Evolutionary conservation across 2,797 vertebrate genomes (phyloP).

Genomic region (Threskiornis aethiopicus): DNA sequence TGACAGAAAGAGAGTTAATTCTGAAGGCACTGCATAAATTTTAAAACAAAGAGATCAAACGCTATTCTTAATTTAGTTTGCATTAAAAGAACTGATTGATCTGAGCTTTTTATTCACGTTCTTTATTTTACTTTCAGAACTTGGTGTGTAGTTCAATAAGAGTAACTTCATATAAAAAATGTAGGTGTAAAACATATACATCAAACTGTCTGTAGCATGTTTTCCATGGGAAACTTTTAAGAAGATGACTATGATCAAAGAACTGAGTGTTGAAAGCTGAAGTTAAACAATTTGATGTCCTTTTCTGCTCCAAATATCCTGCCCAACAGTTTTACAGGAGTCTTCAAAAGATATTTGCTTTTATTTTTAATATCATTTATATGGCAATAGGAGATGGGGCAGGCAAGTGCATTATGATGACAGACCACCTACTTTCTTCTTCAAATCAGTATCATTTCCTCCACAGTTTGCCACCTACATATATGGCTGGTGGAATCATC

Average conservation of each 20-base stretch:
- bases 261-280: background rate
- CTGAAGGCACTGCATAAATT: background rate
- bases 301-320: background rate
- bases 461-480: background rate
- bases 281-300: background rate
- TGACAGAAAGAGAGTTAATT: background rate
- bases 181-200: background rate
- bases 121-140: background rate
- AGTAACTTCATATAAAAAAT: background rate
- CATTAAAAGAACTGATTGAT: background rate
- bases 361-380: background rate
- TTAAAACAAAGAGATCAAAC: background rate
- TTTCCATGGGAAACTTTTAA: background rate
- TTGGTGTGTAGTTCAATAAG: background rate
- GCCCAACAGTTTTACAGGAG: background rate
- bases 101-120: background rate
- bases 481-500: background rate
- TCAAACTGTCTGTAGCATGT: background rate
- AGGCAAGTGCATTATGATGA: background rate
- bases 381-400: background rate
- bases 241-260: constrained; percentile 6
- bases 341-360: background rate
- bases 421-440: background rate
- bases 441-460: background rate
- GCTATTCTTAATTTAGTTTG: background rate